Evolutionary conservation across 1,140 invertebrate genomes (phyloP), one percentile per base, ranked within the genome.

Genomic region (Chironomus tepperi): DNA sequence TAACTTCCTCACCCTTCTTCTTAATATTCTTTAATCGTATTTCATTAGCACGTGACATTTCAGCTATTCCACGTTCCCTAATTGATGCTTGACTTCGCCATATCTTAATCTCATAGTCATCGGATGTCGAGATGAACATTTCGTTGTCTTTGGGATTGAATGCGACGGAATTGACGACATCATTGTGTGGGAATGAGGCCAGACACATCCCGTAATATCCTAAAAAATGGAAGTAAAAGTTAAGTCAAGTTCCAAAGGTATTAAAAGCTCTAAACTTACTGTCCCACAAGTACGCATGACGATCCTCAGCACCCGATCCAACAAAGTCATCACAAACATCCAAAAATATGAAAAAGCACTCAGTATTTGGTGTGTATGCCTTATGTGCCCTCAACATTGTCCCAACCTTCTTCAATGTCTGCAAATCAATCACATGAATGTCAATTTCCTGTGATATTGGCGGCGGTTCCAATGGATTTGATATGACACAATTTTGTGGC

Each of bases 371-470:
- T 6, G 93, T 95, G 79, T 93, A 96, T 2, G 93, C 93, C 81
- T 91, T 92, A 80, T 95, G 93, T 12, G 92, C 87, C 74, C 91
- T 84, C n/a, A 93, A 79, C 89, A 95, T 93, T 65, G 88, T 92
- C 3, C 92, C 93, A 16, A 95, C 90, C 83, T 90, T 87, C 79
- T 90, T 89, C 42, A 95, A 84, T 0, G 89, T 93, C 43, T 88
- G 86, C 75, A 95, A 83, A 84, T 95, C 93, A 77, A 95, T 95
- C 1, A 95, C 93, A 78, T 94, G 92, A 77, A 95, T 93, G 79
- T 96, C 93, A 74, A 95, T 95, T 84, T 95, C 92, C 83, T 94
- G 91, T n/a, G 93, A 93, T 77, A 95, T 93, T 0, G 93, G 93
- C 2, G 93, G 93, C 42, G 93, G 93, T 79, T 90, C 87, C 12